Conservation (phyloP, 2,797 vertebrate species). For the Aphelocoma californica region DNA sequence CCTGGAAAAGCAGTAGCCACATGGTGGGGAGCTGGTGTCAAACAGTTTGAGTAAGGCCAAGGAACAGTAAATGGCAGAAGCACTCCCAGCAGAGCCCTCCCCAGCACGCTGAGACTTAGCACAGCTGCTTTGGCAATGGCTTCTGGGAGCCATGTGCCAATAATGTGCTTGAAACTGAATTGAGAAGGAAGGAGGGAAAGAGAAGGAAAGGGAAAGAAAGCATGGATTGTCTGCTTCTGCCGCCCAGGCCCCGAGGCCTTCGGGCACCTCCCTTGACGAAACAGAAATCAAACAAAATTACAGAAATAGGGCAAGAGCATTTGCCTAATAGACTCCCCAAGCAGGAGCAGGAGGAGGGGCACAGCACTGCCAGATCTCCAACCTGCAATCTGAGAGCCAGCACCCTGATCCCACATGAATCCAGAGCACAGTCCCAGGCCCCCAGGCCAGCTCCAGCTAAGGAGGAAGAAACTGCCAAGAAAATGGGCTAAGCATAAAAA, state of each 20-base stretch:
- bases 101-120: not conserved
- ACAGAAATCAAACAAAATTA: slow-evolving; percentile 74
- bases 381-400: slow-evolving; percentile 51
- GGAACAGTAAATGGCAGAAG: not conserved
- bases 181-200: slow-evolving; percentile 38
- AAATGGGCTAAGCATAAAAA: slow-evolving; percentile 7
- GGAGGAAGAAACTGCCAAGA: slow-evolving; percentile 38
- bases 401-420: slow-evolving; percentile 33
- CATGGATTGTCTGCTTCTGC: slow-evolving; percentile 64
- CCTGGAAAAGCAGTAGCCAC: not conserved
- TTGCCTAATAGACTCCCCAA: slow-evolving; percentile 65
- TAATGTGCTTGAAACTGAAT: slow-evolving; percentile 37
- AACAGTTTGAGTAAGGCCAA: not conserved
- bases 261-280: slow-evolving; percentile 74
- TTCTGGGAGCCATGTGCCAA: slow-evolving; percentile 33
- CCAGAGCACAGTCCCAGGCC: slow-evolving; percentile 31
- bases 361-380: slow-evolving; percentile 16
- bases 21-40: not conserved
- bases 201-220: slow-evolving; percentile 60
- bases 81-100: not conserved
- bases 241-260: slow-evolving; percentile 70
- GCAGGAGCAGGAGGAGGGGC: slow-evolving; percentile 45
- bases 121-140: not conserved
- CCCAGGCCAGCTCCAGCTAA: slow-evolving; percentile 25
- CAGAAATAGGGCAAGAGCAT: slow-evolving; percentile 70